These are phyloP conservation scores for Reinhardtius hippoglossoides DNA, from an alignment of 2,113 vertebrate genomes.

Conservation along the genomic window DNA sequence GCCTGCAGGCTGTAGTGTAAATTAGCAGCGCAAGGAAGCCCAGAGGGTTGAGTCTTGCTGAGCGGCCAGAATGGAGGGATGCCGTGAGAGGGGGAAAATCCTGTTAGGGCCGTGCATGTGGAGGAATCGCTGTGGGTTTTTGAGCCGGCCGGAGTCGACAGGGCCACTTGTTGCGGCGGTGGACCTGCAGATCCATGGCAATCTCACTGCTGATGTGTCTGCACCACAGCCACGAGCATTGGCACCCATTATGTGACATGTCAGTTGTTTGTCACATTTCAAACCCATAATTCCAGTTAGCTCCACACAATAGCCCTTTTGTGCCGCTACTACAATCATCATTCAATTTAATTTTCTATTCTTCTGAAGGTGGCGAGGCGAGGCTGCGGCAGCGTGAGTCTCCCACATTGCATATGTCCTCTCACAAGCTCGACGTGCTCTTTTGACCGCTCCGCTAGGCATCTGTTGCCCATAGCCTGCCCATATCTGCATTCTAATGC, in stretches of 20 bases:
- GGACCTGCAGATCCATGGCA: conserved; percentile 9
- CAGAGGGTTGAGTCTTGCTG: conserved; percentile 82
- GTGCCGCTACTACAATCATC: conserved; percentile 71
- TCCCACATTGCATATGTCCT: conserved; percentile 82
- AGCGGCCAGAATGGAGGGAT: conserved; percentile 72
- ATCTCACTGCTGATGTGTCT: conserved; percentile 42
- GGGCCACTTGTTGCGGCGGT: conserved; percentile 68
- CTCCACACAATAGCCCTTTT: conserved; percentile 71
- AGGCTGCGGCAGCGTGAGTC: conserved; percentile 54
- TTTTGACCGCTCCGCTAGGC: conserved; percentile 82
- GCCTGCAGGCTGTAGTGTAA: conserved; percentile 82
- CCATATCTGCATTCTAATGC: conserved; percentile 86
- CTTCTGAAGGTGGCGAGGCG: conserved; percentile 60
- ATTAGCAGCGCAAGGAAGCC: conserved; percentile 83
- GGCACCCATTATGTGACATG: conserved; percentile 56
- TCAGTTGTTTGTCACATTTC: conserved; percentile 71
- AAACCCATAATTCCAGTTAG: conserved; percentile 67
- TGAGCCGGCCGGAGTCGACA: conserved; percentile 24
- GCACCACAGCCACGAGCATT: conserved; percentile 41
- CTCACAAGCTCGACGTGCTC: conserved; percentile 67
- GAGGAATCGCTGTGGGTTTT: conserved; percentile 76
- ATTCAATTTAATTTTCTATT: conserved; percentile 78
- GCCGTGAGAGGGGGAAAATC: conserved; percentile 67
- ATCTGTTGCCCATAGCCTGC: conserved; percentile 82
- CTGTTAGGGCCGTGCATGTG: conserved; percentile 63